Evolutionary conservation across 1,140 invertebrate genomes (phyloP), one percentile per base, ranked within the genome.

Genomic region (Apis florea): DNA sequence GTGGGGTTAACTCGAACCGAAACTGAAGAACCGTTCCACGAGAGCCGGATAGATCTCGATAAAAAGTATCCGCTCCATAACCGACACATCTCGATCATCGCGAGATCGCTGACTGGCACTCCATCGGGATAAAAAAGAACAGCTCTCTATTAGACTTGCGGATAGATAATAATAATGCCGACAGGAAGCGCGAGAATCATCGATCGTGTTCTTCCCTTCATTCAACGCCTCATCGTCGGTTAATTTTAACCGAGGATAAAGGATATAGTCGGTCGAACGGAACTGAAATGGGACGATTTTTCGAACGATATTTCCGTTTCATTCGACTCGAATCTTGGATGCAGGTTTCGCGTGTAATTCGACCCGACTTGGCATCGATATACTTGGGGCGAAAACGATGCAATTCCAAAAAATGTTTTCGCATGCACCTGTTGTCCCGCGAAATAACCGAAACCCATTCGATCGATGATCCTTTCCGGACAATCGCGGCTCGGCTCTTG

Each of bases 361-460:
- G 76, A 26, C 15, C 15, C n/a, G n/a, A n/a, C 71, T 47, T 51
- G 58, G 47, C n/a, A 49, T 24, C 13, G 40, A 31, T 31, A 31
- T 40, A 40, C 31, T 6, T 13, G 2, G 2, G 0, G 10, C 13
- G 67, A 31, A 79, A 71, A 78, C 80, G 53, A 59, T 40, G 68
- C 69, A 54, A 66, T 67, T n/a, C 21, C 10, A 26, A 70, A 71
- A 79, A 79, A 82, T 76, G 66, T 61, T n/a, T 67, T 53, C 68
- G 24, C 59, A 54, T 59, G 67, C 76, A 79, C 69, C 81, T 79
- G 76, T 79, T 83, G 69, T 79, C 59, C 68, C 31, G 9, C 53
- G 54, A 67, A 79, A 79, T 72, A 72, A 79, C 74, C 66, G 61
- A 49, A 40, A 24, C 64, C 54, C 24, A 56, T 82, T 76, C 58